Conservation (phyloP, 2,888 invertebrate species). For the Scaptomyza caliginosa region DNA sequence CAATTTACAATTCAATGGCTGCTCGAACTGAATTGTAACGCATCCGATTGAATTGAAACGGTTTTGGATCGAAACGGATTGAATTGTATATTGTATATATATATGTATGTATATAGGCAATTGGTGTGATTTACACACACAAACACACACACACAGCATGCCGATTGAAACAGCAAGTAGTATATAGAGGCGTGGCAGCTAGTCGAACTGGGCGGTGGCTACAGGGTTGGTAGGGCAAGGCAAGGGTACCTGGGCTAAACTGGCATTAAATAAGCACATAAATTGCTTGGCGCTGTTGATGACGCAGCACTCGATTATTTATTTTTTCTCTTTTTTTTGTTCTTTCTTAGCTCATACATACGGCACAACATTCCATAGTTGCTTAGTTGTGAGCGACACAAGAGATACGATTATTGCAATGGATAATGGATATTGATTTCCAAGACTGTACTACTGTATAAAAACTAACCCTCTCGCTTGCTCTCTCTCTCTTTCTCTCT, state of each 20-base stretch:
- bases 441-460: background rate
- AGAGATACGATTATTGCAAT: background rate
- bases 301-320: slow-evolving; percentile 59
- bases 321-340: background rate
- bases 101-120: slow-evolving; percentile 58
- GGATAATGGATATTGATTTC: background rate
- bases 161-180: slow-evolving; percentile 27
- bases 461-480: background rate
- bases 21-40: slow-evolving; percentile 13
- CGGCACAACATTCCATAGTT: slow-evolving; percentile 46
- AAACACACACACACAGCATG: slow-evolving; percentile 14
- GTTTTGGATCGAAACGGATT: slow-evolving; percentile 12
- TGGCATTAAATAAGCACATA: slow-evolving; percentile 67
- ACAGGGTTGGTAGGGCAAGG: background rate
- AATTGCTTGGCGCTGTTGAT: slow-evolving; percentile 57
- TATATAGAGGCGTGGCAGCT: slow-evolving; percentile 43
- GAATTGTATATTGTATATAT: slow-evolving; percentile 17
- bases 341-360: too few relatives aligned
- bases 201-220: background rate
- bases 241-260: slow-evolving; percentile 10
- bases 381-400: slow-evolving; percentile 11
- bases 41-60: slow-evolving; percentile 4
- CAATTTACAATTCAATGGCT: slow-evolving; percentile 72
- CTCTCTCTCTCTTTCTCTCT: background rate
- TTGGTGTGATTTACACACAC: slow-evolving; percentile 69